A percentile compares a stretch with the other conserved stretches of the same genome.
Conservation (phyloP, 2,888 invertebrate genomes). For the Drosophila atroscutellata region DNA sequence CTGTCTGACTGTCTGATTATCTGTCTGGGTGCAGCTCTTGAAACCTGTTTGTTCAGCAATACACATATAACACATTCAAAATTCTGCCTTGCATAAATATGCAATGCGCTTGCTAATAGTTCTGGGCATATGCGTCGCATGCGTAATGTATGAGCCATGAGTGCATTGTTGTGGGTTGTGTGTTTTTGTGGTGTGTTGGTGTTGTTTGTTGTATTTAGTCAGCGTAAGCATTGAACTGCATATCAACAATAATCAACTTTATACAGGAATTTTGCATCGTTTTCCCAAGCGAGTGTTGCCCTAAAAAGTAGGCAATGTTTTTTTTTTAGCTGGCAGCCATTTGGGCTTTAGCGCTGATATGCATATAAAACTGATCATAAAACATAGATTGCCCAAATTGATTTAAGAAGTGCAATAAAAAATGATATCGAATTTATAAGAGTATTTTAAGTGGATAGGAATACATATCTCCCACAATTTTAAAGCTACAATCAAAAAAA, state of each 20-base stretch:
- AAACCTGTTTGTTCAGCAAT: constrained; percentile 26
- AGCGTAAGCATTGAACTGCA: constrained; percentile 23
- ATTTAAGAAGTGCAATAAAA: background rate
- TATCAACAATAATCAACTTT: constrained; percentile 16
- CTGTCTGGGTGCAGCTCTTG: constrained; percentile 7
- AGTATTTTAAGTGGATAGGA: background rate
- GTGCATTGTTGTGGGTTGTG: constrained; percentile 16
- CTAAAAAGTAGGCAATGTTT: constrained; percentile 44
- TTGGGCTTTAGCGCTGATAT: background rate
- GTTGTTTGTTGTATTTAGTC: background rate
- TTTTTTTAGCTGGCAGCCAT: constrained; percentile 15
- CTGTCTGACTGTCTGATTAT: constrained; percentile 13
- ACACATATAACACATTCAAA: constrained; percentile 47
- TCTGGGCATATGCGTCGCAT: constrained; percentile 67
- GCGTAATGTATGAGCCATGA: constrained; percentile 58
- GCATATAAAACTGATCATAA: background rate
- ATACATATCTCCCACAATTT: background rate
- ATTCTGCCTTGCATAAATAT: constrained; percentile 63
- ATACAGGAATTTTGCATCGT: constrained; percentile 14
- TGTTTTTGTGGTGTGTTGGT: background rate
- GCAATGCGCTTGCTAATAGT: constrained; percentile 72
- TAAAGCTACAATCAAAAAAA: background rate
- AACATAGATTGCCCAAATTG: background rate
- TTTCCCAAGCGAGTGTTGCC: constrained; percentile 19
- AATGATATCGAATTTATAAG: background rate